Evolutionary conservation across 2,888 invertebrate species (phyloP), one percentile per base, ranked within the genome.

Genomic region (Microctonus aethiopoides): DNA sequence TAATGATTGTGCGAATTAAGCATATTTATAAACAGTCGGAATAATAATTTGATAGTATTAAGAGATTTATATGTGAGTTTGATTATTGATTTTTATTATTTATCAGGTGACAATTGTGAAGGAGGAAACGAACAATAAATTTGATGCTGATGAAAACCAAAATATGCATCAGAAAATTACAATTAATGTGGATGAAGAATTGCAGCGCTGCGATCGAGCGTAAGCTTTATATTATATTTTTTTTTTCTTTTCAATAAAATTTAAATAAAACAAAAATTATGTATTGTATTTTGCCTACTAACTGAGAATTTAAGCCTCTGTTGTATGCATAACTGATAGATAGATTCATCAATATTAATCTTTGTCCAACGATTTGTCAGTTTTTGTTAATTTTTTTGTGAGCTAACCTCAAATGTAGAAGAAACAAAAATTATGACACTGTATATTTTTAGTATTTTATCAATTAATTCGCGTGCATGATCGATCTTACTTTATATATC

Each of bases 381-480:
- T 57, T 57, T 16, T 32, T 32, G 41, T 41, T 41, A n/a, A 5
- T 46, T 16, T 46, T 16, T n/a, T n/a, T 22, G 54, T 54, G 34
- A 57, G 4, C 26, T 16, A 32, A 34, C 16, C 34, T 57, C 57
- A 29, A 32, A 26, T 57, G 16, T 46, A 46, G 46, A 9, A 57
- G 32, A 32, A 26, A 56, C 26, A 29, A 51, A 29, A 29, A 51
- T 32, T 22, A n/a, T n/a, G 22, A 34, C 29, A 24, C 24, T 29
- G 7, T 7, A 63, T 32, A 54, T 34, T 51, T 46, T 22, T 52
- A 54, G 54, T 10, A 22, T 64, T 64, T 64, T 32, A 26, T 64
- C 36, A 64, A 64, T 54, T 51, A 46, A 67, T 67, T 22, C 59
- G 46, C 46, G 46, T 60, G 67, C 67, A 67, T 67, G 67, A 39